Evolutionary conservation across 2,113 vertebrate species (phyloP), one percentile per base, ranked within the genome.

Genomic region (Pseudonaja textilis): DNA sequence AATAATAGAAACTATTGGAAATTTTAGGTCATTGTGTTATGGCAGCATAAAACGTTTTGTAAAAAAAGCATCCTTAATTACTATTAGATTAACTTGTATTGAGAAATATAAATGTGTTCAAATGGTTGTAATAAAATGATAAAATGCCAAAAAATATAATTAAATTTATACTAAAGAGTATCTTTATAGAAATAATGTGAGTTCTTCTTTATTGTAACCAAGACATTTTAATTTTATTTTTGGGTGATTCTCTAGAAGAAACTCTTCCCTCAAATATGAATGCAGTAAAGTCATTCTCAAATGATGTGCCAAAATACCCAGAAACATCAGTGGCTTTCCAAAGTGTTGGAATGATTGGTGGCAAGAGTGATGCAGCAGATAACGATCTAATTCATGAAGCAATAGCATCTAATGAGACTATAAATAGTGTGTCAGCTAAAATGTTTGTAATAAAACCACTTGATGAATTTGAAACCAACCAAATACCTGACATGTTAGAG

Each of bases 191-290:
- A 39, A 89, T 39, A 42, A 39, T 42, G 6, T 81, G n/a, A 39
- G 69, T 81, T 81, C 18, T 81, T 81, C 18, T 81, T 81, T 39
- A 81, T 81, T 81, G 74, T 42, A 81, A 81, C 18, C 7, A 81
- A 22, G 34, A 7, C 7, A 81, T 81, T 81, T 81, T 93, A 92
- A 0, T 95, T 96, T 96, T 91, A 29, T 42, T 96, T 95, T 88
- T 12, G 94, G 86, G 95, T 91, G 93, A 91, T 0, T 93, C 64
- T 94, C 87, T 94, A 95, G 95, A 97, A 96, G 57, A 89, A 95
- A 97, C 59, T 39, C 87, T 96, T 90, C 94, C 54, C 42, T 94
- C 94, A 1, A 87, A 59, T 90, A 57, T 42, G 89, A 26, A 90
- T 95, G 12, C 69, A 59, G 91, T 96, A 87, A 81, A 95, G 34